Base-by-base conservation (phyloP, 1,140 invertebrate genomes). In the Dryas iulia region DNA sequence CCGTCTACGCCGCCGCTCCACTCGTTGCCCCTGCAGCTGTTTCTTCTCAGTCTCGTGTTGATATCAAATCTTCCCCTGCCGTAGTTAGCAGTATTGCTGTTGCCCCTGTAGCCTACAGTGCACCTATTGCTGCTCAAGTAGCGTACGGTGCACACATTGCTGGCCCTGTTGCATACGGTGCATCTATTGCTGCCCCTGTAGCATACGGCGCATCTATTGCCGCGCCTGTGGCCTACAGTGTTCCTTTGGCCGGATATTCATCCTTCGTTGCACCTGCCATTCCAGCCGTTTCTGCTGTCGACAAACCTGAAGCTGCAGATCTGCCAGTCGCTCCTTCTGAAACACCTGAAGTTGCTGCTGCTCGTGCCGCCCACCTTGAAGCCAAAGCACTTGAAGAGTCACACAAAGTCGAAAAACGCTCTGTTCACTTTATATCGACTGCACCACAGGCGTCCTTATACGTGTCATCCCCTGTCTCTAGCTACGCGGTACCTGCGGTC, bases 261-360 rank as follows among this genome's bases (percentile, higher is more conserved):
- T 56, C 62, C 28, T 23, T 74, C 61, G 21, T 63, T 23, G 33
- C 66, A 60, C 69, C 72, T 14, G 74, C 70, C 24, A 66, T 76
- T 11, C 65, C 80, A 11, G 67, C 74, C 52, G 53, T 77, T 35
- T 68, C 73, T 35, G 80, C 80, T 26, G 69, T 71, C 0, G 59
- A 79, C 28, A 61, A 68, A 67, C 77, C 84, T 62, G 73, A 70
- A 28, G 76, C 71, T 24, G 18, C 53, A 12, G 65, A 59, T 8
- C 47, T 74, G 3, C 79, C 84, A 28, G 77, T 80, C 28, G 79
- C 81, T 18, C 82, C 82, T 10, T 59, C 82, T 26, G 91, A 90
- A 62, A 88, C 91, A 28, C 84, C 88, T 47, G 91, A 91, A 74
- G 91, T 93, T 18, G 82, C 91, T 57, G 90, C 91, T 54, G 92